Evolutionary conservation across 2,113 vertebrate genomes (phyloP).

Genomic region (Synodontis membranacea): DNA sequence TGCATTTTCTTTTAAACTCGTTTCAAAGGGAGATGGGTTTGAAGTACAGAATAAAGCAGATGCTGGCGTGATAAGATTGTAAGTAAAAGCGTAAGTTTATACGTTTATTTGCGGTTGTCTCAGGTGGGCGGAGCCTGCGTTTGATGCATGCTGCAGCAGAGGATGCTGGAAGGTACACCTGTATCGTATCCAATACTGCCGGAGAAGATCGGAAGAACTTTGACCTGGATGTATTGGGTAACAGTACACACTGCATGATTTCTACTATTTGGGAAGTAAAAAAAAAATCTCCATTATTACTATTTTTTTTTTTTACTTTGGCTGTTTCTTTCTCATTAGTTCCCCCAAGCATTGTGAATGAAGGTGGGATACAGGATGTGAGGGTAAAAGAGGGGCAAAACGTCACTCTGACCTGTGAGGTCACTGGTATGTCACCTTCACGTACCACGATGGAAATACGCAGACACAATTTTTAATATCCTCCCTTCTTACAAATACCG

Average conservation of each 20-base stretch:
- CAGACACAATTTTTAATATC: neutral
- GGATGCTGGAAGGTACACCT: slow-evolving; percentile 85
- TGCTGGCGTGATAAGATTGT: neutral
- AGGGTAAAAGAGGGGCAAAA: slow-evolving; percentile 87
- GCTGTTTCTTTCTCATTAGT: slow-evolving; percentile 67
- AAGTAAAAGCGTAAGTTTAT: too few species aligned
- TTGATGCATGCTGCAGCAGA: slow-evolving; percentile 74
- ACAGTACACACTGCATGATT: slow-evolving; percentile 19
- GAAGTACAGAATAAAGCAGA: neutral
- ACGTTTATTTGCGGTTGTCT: slow-evolving; percentile 32
- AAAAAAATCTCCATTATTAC: neutral
- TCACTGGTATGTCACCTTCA: slow-evolving; percentile 76
- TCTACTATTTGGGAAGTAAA: too few species aligned
- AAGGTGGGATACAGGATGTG: slow-evolving; percentile 79
- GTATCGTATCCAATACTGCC: slow-evolving; percentile 84
- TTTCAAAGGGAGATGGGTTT: neutral
- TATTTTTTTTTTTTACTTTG: neutral
- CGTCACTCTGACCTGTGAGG: slow-evolving; percentile 85
- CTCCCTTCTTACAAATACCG: neutral
- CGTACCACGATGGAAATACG: neutral
- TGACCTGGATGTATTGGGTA: slow-evolving; percentile 84
- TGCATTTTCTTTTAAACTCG: neutral
- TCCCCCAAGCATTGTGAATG: slow-evolving; percentile 81
- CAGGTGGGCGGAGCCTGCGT: slow-evolving; percentile 84
- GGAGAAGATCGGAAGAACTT: slow-evolving; percentile 87